Base-by-base conservation (phyloP, 2,113 vertebrate species). In the Bubalus kerabau region DNA sequence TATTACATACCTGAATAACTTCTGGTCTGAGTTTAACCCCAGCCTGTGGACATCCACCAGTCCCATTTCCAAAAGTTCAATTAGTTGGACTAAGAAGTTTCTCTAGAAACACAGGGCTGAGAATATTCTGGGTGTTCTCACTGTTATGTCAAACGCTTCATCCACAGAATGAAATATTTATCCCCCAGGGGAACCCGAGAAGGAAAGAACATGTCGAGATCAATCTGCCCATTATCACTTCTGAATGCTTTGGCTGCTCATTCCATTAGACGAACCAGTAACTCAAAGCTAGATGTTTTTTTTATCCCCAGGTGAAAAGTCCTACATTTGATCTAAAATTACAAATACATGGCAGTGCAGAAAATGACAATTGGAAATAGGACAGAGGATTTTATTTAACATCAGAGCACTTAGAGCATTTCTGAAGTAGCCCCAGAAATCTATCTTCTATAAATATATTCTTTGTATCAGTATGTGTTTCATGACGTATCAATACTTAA, bases 221-320 rank as follows among this genome's bases (percentile, higher is more conserved):
- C 6, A 0, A 0, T 90, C 89, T 83, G 62, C 78, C 95, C 95
- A 97, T 97, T 98, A 98, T 97, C 97, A 93, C 97, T 97, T 96
- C 85, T 94, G 76, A 91, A 97, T 83, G 52, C 48, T 96, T 95
- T 78, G 88, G 62, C 40, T 81, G 52, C 93, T 87, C 92, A n/a
- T 96, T 94, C 94, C 89, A 97, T 97, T 97, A 97, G 96, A 90
- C 57, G 81, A 96, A 24, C 94, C 83, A 93, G 78, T 91, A 96
- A 97, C 83, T 98, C 87, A 97, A 96, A 97, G 62, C 86, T 85
- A 91, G 95, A 94, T 74, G 7, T 52, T 91, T 90, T 88, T 86
- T 91, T 89, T 87, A 93, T 94, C 12, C 97, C 93, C 97, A 96
- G 85, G 83, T 88, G 88, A 95, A 92, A 97, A 95, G 95, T 91